A percentile compares a stretch with the other conserved stretches of the same genome.
Conservation (phyloP, 2,797 vertebrate genomes). For the Sebastes iracundus region DNA sequence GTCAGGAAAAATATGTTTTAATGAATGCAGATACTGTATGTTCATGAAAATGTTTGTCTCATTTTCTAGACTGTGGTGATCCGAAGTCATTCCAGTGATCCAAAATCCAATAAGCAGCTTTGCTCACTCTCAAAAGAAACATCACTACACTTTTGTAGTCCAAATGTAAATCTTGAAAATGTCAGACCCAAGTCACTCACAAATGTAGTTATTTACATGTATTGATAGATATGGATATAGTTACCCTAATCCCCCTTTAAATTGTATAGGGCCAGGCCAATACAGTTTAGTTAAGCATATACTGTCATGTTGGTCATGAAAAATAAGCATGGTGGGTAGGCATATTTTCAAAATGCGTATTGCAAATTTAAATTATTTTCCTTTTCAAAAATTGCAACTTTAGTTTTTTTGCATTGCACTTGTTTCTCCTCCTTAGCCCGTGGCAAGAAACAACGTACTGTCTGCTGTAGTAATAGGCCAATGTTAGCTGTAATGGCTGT, state of each 20-base stretch:
- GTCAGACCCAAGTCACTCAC: background rate
- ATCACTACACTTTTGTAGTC: background rate
- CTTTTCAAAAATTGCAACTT: background rate
- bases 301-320: background rate
- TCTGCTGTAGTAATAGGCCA: constrained; percentile 12
- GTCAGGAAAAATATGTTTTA: background rate
- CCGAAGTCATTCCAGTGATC: background rate
- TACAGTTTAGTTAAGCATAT: too few relatives aligned
- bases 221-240: background rate
- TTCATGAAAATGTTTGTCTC: background rate
- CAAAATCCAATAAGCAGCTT: background rate
- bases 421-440: background rate
- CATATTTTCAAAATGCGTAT: background rate
- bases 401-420: background rate
- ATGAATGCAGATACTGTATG: background rate
- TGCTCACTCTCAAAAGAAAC: background rate
- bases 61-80: background rate
- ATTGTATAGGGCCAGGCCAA: background rate
- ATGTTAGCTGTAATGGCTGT: constrained; percentile 40
- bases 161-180: background rate
- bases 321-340: background rate
- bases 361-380: background rate
- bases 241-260: background rate
- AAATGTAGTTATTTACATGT: too few relatives aligned
- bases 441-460: constrained; percentile 7